Conservation (phyloP, 2,797 vertebrate genomes). For the Tenualosa thibaudeaui region DNA sequence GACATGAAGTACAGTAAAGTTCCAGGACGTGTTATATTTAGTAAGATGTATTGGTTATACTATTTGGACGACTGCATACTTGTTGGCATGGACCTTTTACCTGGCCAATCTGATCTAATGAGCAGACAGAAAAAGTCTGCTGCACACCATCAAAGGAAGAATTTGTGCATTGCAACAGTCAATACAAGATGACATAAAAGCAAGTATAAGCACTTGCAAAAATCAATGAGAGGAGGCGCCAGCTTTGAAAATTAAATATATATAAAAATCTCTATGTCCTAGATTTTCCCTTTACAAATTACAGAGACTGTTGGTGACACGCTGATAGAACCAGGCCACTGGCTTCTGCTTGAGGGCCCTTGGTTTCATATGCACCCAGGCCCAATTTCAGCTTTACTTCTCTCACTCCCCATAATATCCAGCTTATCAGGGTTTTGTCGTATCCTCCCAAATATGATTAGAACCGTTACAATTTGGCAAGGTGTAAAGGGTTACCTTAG, state of each 20-base stretch:
- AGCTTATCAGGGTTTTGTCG: background rate
- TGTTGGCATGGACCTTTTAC: no score
- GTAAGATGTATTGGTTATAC: no score
- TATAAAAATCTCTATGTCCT: constrained; percentile 33
- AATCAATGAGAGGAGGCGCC: background rate
- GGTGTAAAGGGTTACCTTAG: background rate
- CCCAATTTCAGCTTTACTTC: background rate
- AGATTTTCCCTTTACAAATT: constrained; percentile 42
- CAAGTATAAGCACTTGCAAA: background rate
- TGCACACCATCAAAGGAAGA: no score
- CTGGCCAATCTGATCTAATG: no score
- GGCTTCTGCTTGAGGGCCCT: background rate
- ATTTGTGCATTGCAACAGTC: no score
- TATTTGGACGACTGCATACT: no score
- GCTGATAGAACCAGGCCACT: constrained; percentile 17
- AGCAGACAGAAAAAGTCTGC: no score
- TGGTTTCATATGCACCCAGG: background rate
- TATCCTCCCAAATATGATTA: background rate
- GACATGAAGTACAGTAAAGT: no score
- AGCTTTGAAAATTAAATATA: background rate
- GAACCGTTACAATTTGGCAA: background rate
- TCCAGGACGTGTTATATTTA: no score
- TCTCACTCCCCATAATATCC: background rate
- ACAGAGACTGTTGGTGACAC: constrained; percentile 34
- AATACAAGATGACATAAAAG: no score